A percentile compares a stretch with the other conserved stretches of the same genome.
Evolutionary conservation across 2,797 vertebrate genomes (phyloP).

Genomic region (Rhyacichthys aspro): DNA sequence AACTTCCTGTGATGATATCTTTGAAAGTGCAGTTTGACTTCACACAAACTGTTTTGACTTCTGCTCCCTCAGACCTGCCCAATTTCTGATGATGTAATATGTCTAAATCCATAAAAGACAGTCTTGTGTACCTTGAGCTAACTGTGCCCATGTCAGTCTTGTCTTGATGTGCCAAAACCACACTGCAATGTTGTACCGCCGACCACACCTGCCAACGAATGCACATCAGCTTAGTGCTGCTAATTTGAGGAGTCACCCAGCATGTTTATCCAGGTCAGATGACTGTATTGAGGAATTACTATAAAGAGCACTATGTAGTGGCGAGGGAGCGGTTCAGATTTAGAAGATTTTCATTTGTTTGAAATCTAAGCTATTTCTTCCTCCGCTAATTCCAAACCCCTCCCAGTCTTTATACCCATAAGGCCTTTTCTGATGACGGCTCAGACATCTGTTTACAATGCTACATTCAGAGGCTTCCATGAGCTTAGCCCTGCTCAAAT

Average conservation of each 20-base stretch:
- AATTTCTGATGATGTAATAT: not conserved
- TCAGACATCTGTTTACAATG: slow-evolving; percentile 5
- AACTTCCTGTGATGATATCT: not conserved
- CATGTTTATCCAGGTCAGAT: slow-evolving; percentile 23
- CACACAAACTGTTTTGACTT: not conserved
- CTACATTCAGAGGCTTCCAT: not conserved
- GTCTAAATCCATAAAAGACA: too few relatives aligned
- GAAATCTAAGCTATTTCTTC: not conserved
- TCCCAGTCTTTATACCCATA: slow-evolving; percentile 6
- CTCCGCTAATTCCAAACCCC: not conserved
- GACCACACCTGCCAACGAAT: slow-evolving; percentile 1
- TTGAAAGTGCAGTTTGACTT: not conserved
- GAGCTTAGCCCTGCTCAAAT: not conserved
- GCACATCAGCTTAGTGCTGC: not conserved
- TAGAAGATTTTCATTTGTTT: not conserved
- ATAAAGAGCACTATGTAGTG: too few relatives aligned
- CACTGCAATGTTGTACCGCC: not conserved
- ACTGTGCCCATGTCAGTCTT: too few relatives aligned
- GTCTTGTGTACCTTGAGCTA: too few relatives aligned
- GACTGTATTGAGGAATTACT: not conserved
- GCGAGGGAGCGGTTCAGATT: not conserved
- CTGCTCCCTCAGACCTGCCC: not conserved
- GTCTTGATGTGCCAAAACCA: not conserved
- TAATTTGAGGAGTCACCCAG: slow-evolving; percentile 26
- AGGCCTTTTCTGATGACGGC: not conserved